phyloP scores from a whole-genome alignment of 2,888 invertebrate genomes.

The Hyalella azteca region DNA sequence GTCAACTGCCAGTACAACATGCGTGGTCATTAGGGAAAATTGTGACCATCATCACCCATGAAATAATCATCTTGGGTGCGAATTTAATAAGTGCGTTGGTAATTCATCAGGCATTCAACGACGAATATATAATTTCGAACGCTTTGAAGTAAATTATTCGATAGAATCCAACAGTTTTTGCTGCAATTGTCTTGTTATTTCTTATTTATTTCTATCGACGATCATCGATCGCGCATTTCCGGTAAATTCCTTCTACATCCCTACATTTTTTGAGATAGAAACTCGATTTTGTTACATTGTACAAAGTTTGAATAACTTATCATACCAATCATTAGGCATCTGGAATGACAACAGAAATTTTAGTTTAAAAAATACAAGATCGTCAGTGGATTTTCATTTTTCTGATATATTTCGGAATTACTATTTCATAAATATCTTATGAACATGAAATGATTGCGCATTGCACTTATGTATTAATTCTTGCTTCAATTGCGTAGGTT shows the following conservation, averaged over 20 bases:
- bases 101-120: too few species aligned
- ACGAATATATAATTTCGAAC: too few species aligned
- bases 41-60: too few species aligned
- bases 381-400: background rate
- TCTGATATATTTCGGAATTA: background rate
- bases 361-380: background rate
- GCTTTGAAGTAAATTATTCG: too few species aligned
- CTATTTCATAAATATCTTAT: background rate
- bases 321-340: too few species aligned
- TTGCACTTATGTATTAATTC: background rate
- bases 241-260: background rate
- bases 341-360: too few species aligned
- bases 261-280: background rate
- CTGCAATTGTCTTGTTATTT: too few species aligned
- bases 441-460: background rate
- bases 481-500: background rate
- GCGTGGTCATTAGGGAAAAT: too few species aligned
- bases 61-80: too few species aligned
- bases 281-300: background rate
- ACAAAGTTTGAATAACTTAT: background rate
- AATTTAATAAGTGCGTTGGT: too few species aligned
- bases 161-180: too few species aligned
- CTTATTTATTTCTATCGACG: background rate
- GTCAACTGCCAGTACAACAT: too few species aligned
- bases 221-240: background rate